Conservation (phyloP, 2,888 invertebrate species). For the Octodonta nipae region DNA sequence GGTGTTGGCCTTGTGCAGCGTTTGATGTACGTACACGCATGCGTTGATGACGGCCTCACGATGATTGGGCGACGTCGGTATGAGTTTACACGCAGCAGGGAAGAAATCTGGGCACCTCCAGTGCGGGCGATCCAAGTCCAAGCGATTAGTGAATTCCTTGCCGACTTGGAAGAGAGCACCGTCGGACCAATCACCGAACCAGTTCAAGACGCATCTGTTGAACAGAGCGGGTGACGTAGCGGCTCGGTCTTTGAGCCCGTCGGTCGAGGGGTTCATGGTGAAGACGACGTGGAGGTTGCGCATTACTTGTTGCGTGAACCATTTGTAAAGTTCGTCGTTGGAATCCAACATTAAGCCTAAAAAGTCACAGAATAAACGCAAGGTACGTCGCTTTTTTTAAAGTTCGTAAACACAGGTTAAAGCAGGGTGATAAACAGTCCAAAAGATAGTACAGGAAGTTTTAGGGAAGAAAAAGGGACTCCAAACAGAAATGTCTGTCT, state of each 20-base stretch:
- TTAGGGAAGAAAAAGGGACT: too few species aligned
- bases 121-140: constrained; percentile 79
- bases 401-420: too few species aligned
- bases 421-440: too few species aligned
- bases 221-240: constrained; percentile 98
- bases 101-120: constrained; percentile 84
- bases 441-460: too few species aligned
- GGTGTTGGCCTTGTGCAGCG: constrained; percentile 86
- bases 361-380: constrained; percentile 8
- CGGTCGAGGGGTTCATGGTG: constrained; percentile 99
- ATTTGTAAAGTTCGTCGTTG: constrained; percentile 96
- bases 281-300: constrained; percentile 98
- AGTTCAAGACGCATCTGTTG: constrained; percentile 97
- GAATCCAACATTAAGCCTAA: constrained; percentile 87
- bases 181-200: constrained; percentile 99
- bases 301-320: constrained; percentile 99
- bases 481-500: too few species aligned
- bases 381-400: too few species aligned
- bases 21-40: constrained; percentile 95
- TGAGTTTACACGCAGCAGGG: constrained; percentile 71
- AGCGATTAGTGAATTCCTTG: constrained; percentile 87
- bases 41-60: constrained; percentile 97
- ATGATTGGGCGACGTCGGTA: constrained; percentile 63
- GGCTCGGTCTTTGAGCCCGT: constrained; percentile 94
- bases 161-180: constrained; percentile 89